phyloP scores from a whole-genome alignment of 2,113 vertebrate species.

The Colius striatus region DNA sequence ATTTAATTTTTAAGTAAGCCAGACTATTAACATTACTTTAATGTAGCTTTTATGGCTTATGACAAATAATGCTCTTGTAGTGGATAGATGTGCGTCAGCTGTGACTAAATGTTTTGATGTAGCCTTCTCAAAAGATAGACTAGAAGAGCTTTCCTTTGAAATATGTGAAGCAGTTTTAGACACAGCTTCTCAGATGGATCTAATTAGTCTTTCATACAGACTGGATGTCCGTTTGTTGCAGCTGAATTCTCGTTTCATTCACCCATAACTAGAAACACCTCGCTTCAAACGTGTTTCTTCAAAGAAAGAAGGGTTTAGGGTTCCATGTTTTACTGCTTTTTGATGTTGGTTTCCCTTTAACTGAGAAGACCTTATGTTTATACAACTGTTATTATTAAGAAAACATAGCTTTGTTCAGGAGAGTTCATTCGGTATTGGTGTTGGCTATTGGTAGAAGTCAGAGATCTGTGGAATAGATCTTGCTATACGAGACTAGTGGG shows the following conservation, averaged over 20 bases:
- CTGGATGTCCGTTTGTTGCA: constrained; percentile 85
- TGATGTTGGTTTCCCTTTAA: constrained; percentile 90
- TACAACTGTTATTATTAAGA: constrained; percentile 91
- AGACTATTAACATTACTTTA: constrained; percentile 62
- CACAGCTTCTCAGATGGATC: constrained; percentile 87
- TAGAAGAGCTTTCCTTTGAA: constrained; percentile 79
- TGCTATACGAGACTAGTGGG: background rate
- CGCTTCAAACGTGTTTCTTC: constrained; percentile 86
- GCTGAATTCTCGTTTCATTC: constrained; percentile 88
- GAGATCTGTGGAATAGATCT: constrained; percentile 64
- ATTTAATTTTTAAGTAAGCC: constrained; percentile 60
- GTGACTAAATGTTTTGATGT: constrained; percentile 85
- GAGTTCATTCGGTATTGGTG: constrained; percentile 75
- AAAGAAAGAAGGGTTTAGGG: constrained; percentile 84
- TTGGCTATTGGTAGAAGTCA: constrained; percentile 66
- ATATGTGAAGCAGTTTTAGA: constrained; percentile 81
- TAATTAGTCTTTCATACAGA: constrained; percentile 87
- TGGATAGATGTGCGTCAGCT: constrained; percentile 72
- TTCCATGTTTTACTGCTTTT: constrained; percentile 89
- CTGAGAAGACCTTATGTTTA: constrained; percentile 87
- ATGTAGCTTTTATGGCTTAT: constrained; percentile 69
- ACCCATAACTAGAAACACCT: constrained; percentile 90
- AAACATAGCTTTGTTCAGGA: constrained; percentile 79
- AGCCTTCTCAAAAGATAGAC: constrained; percentile 75
- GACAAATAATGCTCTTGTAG: constrained; percentile 69